Base-by-base conservation (phyloP, 92 coral and sea anemone genomes). In the Porites evermanni region DNA sequence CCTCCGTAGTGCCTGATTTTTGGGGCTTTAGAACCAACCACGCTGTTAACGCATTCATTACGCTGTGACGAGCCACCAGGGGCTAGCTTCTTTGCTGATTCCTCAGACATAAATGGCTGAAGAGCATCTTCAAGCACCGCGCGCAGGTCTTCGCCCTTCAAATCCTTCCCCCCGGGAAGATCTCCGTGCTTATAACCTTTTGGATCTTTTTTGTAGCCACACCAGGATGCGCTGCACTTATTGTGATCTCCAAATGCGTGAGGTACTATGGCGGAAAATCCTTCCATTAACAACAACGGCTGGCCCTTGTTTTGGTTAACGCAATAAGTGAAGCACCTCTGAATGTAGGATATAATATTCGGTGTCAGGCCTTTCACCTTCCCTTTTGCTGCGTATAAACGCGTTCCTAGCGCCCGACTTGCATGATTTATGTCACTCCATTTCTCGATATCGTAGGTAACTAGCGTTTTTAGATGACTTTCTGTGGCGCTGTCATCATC, bases 171-270 rank as follows among this genome's bases (percentile, higher is more conserved):
- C 81, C 72, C 63, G 11, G 11, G 63, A 10, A 58, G 16, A 73
- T 50, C 65, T 32, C 72, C 72, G 80, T 85, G 85, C n/a, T 23
- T 70, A 50, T 81, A 87, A 70, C 38, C 80, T 19, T 1, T 51
- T 16, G 82, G 88, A 20, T 88, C 88, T 11, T 44, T 19, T 53
- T 73, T 54, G 88, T 81, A 60, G 58, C 61, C 68, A 71, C 91
- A 88, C 91, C 91, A 29, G 32, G 32, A 88, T 11, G 54, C 79
- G 8, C 72, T 66, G 54, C 91, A 88, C 7, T 38, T 16, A 17
- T 68, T 52, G 53, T 88, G 91, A 26, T 88, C 79, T 6, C 91
- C 88, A 69, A 88, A 76, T 8, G 91, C 84, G 56, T 88, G 91
- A 3, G 91, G 91, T 9, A 88, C 69, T 70, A 88, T 81, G 18